Conservation (phyloP, 1,140 invertebrate genomes). For the Drosophila ohnishii region DNA sequence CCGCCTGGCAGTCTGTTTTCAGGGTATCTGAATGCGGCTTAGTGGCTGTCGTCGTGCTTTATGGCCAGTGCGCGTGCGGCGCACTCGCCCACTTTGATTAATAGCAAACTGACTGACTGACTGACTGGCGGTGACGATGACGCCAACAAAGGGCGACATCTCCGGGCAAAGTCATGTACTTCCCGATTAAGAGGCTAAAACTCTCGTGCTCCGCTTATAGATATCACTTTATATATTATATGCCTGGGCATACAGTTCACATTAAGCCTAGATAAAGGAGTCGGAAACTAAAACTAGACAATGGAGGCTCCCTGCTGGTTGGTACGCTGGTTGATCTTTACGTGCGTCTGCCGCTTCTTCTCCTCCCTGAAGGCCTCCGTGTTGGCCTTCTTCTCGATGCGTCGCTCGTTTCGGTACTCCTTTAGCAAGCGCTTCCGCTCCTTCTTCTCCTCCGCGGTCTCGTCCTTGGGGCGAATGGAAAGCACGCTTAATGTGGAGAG, state of each 20-base stretch:
- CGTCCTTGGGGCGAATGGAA: constrained; percentile 91
- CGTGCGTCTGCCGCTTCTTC: constrained; percentile 91
- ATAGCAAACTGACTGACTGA: constrained; percentile 34
- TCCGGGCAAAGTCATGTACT: neutral
- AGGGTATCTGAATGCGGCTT: constrained; percentile 36
- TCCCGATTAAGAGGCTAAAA: constrained; percentile 32
- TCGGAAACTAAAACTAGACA: constrained; percentile 81
- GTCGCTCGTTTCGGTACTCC: constrained; percentile 91
- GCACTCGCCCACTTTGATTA: constrained; percentile 47
- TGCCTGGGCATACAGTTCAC: constrained; percentile 32
- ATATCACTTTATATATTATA: constrained; percentile 50
- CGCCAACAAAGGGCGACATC: constrained; percentile 46
- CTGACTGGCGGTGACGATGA: constrained; percentile 30
- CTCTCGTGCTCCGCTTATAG: constrained; percentile 23
- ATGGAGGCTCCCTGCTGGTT: constrained; percentile 89
- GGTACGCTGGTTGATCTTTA: constrained; percentile 88
- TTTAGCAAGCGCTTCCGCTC: constrained; percentile 92
- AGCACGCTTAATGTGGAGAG: constrained; percentile 88
- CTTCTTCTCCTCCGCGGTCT: constrained; percentile 91
- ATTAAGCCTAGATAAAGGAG: constrained; percentile 36
- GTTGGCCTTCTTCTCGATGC: constrained; percentile 94
- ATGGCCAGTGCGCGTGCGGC: constrained; percentile 26
- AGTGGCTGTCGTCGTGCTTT: constrained; percentile 25
- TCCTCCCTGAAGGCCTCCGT: constrained; percentile 94
- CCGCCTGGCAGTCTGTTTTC: constrained; percentile 38